phyloP scores from a whole-genome alignment of 1,140 invertebrate species.

The Trachelipus rathkii region DNA sequence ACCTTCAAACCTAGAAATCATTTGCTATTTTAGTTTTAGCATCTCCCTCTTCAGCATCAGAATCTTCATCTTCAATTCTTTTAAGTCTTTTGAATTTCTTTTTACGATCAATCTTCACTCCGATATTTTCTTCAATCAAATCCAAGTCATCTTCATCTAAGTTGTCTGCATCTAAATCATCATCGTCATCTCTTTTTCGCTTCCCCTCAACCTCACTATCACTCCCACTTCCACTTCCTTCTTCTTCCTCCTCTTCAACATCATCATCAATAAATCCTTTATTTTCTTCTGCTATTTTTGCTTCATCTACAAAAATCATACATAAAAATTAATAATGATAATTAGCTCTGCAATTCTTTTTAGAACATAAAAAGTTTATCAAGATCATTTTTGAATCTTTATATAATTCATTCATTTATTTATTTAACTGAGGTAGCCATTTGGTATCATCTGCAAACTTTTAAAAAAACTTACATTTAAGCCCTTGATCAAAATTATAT shows the following conservation, averaged over 20 bases:
- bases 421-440: no score
- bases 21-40: constrained; percentile 38
- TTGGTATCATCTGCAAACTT: no score
- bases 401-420: no score
- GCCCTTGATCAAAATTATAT: no score
- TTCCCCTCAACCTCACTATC: constrained; percentile 39
- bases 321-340: no score
- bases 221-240: constrained; percentile 31
- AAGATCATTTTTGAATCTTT: no score
- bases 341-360: no score
- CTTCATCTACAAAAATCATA: constrained; percentile 34
- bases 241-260: constrained; percentile 34
- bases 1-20: no score
- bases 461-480: no score
- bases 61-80: constrained; percentile 44
- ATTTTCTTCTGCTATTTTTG: constrained; percentile 40
- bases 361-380: no score
- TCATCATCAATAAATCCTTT: constrained; percentile 43
- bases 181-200: constrained; percentile 36
- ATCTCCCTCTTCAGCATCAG: constrained; percentile 38
- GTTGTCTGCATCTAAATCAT: constrained; percentile 43
- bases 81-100: constrained; percentile 45
- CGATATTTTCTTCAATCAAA: constrained; percentile 95
- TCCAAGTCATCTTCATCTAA: constrained; percentile 56
- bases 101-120: constrained; percentile 75